Evolutionary conservation across 1,140 invertebrate species (phyloP), one percentile per base, ranked within the genome.

Genomic region (Glossosoma conforme): DNA sequence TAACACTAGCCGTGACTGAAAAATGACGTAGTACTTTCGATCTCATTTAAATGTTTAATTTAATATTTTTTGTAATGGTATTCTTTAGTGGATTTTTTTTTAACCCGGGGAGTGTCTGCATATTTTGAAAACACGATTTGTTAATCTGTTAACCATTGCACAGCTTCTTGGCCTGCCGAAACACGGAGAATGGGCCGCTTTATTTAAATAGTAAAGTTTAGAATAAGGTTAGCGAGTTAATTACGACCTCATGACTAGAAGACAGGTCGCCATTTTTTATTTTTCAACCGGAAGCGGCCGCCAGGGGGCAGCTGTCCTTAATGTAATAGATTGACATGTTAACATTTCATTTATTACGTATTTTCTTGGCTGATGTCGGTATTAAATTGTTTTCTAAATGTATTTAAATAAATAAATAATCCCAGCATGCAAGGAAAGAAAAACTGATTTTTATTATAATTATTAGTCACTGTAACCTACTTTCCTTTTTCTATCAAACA

Each of bases 391-490:
- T 54, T 54, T 58, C 44, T 50, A 54, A 51, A 43, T 53, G 50
- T 58, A 51, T 47, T 41, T 42, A 54, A 48, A 53, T 36, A 30
- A 56, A 58, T 58, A 58, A 58, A 57, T 44, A 43, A 54, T 58
- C 56, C 56, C 56, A 58, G 56, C 56, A 58, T 58, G 56, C 56
- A 58, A 58, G 56, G 56, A 58, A 54, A 21, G n/a, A n/a, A n/a
- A n/a, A n/a, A n/a, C n/a, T n/a, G n/a, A n/a, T n/a, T n/a, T n/a
- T n/a, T n/a, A n/a, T n/a, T n/a, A n/a, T n/a, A n/a, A n/a, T n/a
- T n/a, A n/a, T n/a, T n/a, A n/a, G n/a, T n/a, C n/a, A n/a, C n/a
- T n/a, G n/a, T n/a, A n/a, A n/a, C n/a, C n/a, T n/a, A n/a, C n/a
- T n/a, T n/a, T n/a, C n/a, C n/a, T n/a, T n/a, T n/a, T n/a, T n/a